Conservation (phyloP, 2,888 invertebrate species). For the Drosophila paranaensis region DNA sequence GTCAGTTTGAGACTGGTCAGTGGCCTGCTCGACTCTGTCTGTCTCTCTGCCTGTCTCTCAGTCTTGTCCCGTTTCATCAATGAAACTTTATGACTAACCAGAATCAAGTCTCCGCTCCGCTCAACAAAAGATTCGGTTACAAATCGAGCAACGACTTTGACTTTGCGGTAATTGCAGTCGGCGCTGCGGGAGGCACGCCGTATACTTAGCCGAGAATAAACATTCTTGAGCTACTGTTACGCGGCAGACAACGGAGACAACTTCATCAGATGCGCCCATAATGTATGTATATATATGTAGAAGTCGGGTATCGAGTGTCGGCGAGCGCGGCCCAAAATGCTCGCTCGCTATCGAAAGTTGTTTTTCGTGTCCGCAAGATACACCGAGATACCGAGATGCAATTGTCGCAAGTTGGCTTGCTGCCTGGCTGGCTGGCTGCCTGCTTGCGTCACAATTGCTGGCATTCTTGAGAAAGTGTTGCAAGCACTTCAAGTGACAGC, state of each 20-base stretch:
- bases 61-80: constrained; percentile 59
- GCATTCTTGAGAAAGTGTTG: constrained; percentile 76
- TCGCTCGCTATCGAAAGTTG: constrained; percentile 64
- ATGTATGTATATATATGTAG: background rate
- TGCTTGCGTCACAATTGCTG: constrained; percentile 55
- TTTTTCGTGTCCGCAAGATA: constrained; percentile 59
- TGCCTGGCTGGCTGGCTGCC: background rate
- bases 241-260: constrained; percentile 40
- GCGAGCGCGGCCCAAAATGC: constrained; percentile 36
- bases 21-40: background rate
- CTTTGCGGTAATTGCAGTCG: constrained; percentile 65
- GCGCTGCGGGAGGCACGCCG: constrained; percentile 62
- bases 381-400: constrained; percentile 45
- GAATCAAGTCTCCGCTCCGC: constrained; percentile 18
- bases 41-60: background rate
- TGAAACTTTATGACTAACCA: constrained; percentile 50
- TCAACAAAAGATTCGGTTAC: constrained; percentile 62
- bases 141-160: constrained; percentile 44
- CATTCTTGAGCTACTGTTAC: constrained; percentile 72
- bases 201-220: constrained; percentile 45
- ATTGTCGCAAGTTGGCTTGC: constrained; percentile 45
- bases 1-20: constrained; percentile 29
- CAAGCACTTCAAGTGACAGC: constrained; percentile 79
- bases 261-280: constrained; percentile 45
- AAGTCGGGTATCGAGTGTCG: constrained; percentile 47